Evolutionary conservation across 2,797 vertebrate species (phyloP).

Genomic region (Enteromius fasciolatus): DNA sequence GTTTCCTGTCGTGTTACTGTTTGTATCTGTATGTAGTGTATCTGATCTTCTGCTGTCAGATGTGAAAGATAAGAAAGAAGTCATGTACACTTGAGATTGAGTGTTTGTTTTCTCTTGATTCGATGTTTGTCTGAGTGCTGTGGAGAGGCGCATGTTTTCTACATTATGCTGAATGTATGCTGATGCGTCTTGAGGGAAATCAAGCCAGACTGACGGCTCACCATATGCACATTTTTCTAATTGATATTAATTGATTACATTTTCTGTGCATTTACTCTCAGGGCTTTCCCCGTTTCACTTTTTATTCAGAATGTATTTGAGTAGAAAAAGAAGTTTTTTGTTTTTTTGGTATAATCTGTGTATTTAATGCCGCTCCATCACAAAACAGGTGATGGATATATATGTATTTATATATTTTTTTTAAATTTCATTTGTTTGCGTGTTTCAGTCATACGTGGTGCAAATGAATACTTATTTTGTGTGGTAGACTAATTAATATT

Average conservation of each 20-base stretch:
- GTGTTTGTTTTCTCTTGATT: constrained; percentile 20
- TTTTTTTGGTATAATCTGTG: too few species aligned
- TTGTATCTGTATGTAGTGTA: too few species aligned
- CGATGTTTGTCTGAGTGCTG: constrained; percentile 7
- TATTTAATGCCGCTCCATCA: too few species aligned
- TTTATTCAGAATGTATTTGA: background rate
- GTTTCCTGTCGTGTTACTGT: background rate
- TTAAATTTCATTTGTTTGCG: background rate
- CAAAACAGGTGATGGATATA: too few species aligned
- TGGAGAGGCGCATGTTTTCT: background rate
- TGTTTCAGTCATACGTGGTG: background rate
- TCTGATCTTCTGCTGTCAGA: constrained; percentile 2
- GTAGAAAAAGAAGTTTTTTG: too few species aligned
- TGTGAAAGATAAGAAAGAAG: constrained; percentile 9
- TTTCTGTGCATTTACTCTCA: constrained; percentile 59
- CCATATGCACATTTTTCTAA: constrained; percentile 59
- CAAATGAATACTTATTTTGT: background rate
- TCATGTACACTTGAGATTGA: constrained; percentile 23
- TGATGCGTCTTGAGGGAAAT: constrained; percentile 26
- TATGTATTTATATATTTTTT: too few species aligned
- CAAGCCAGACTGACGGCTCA: constrained; percentile 49
- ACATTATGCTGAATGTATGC: constrained; percentile 11
- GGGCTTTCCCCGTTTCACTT: constrained; percentile 51
- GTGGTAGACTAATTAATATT: background rate
- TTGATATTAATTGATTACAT: constrained; percentile 73